Percentiles rank a stretch among this genome's conserved stretches.
phyloP scores from a whole-genome alignment of 2,888 invertebrate genomes.

The Bombyx huttoni region DNA sequence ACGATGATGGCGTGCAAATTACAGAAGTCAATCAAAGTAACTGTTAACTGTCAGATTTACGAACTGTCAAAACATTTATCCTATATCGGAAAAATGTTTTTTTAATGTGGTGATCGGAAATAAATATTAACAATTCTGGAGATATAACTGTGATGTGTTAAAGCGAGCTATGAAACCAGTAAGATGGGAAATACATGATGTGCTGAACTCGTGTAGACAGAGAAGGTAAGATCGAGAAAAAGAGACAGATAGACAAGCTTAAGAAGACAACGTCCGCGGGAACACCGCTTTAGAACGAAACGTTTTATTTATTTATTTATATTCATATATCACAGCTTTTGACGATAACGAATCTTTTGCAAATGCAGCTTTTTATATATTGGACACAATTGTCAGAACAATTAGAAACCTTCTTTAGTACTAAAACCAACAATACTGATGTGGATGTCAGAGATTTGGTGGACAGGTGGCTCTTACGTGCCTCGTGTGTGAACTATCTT shows the following conservation, averaged over 20 bases:
- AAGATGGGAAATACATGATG: constrained; percentile 54
- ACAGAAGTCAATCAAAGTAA: too few relatives aligned
- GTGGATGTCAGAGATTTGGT: background rate
- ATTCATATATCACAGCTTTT: constrained; percentile 72
- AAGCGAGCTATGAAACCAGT: constrained; percentile 1
- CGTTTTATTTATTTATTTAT: constrained; percentile 48
- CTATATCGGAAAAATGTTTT: constrained; percentile 61
- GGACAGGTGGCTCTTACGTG: too few relatives aligned
- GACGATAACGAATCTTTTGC: constrained; percentile 73
- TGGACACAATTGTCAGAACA: constrained; percentile 66
- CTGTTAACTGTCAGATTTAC: too few relatives aligned
- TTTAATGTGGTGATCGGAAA: constrained; percentile 54
- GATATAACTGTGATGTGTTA: constrained; percentile 1
- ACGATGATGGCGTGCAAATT: background rate
- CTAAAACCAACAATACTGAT: background rate
- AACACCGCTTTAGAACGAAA: constrained; percentile 36
- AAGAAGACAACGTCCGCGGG: constrained; percentile 39
- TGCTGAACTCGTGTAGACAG: constrained; percentile 43
- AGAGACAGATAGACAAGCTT: constrained; percentile 36
- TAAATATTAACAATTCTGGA: constrained; percentile 24
- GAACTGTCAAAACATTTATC: constrained; percentile 37
- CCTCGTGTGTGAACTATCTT: too few relatives aligned
- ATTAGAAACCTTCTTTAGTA: constrained; percentile 15
- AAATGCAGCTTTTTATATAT: constrained; percentile 61
- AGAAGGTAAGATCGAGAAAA: constrained; percentile 19